Conservation (phyloP, 2,113 vertebrate genomes). For the Neodontobutis hainanensis region DNA sequence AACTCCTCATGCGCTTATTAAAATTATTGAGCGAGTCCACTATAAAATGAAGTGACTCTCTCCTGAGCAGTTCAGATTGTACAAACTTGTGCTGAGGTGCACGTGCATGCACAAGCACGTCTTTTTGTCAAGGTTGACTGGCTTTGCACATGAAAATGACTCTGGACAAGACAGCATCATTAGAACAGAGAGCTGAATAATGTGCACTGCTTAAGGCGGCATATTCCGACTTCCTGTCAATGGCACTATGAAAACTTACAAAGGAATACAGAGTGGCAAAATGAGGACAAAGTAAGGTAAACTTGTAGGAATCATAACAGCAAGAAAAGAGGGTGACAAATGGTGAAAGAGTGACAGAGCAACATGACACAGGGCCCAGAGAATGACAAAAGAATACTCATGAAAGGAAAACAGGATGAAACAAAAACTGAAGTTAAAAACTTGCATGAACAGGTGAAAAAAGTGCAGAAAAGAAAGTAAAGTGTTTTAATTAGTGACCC, state of each 20-base stretch:
- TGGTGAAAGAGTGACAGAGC: slow-evolving; percentile 37
- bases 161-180: slow-evolving; percentile 62
- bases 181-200: slow-evolving; percentile 61
- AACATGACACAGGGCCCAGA: slow-evolving; percentile 8
- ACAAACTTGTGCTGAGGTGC: slow-evolving; percentile 27
- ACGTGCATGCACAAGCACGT: slow-evolving; percentile 24
- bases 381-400: slow-evolving; percentile 41
- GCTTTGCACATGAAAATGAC: slow-evolving; percentile 56
- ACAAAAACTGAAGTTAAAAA: slow-evolving; percentile 18
- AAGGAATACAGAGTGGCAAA: slow-evolving; percentile 34
- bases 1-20: slow-evolving; percentile 52
- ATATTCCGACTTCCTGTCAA: slow-evolving; percentile 45
- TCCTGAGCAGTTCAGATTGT: slow-evolving; percentile 23
- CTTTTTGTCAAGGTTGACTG: slow-evolving; percentile 57
- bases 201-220: slow-evolving; percentile 30
- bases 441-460: slow-evolving; percentile 52
- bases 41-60: slow-evolving; percentile 33
- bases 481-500: slow-evolving; percentile 82
- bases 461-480: slow-evolving; percentile 49
- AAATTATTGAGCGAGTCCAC: slow-evolving; percentile 29
- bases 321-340: slow-evolving; percentile 29
- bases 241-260: slow-evolving; percentile 38
- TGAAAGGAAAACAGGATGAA: slow-evolving; percentile 43
- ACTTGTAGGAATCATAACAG: slow-evolving; percentile 23
- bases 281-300: slow-evolving; percentile 12